Conservation (phyloP, 1,140 invertebrate species). For the Cydia amplana region DNA sequence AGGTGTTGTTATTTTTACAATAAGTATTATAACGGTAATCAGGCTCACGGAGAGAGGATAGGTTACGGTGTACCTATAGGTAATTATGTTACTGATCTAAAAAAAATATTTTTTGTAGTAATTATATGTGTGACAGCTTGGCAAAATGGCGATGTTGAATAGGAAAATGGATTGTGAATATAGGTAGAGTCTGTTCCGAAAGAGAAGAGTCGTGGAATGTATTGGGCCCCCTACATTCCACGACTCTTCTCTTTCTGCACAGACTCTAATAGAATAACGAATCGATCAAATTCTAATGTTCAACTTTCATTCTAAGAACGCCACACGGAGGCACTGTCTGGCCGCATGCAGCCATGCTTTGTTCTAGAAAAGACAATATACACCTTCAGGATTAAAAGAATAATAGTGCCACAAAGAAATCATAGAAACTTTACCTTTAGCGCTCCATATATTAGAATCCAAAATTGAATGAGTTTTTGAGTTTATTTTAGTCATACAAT, state of each 20-base stretch:
- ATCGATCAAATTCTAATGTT: not conserved
- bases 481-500: not conserved
- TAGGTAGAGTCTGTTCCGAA: too few relatives aligned
- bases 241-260: too few relatives aligned
- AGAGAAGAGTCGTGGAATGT: too few relatives aligned
- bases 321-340: conserved; percentile 7
- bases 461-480: not conserved
- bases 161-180: too few relatives aligned
- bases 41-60: not conserved
- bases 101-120: too few relatives aligned
- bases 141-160: too few relatives aligned
- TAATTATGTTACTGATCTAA: too few relatives aligned
- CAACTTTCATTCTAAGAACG: conserved; percentile 9
- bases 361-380: conserved; percentile 1
- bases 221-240: too few relatives aligned
- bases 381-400: not conserved
- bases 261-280: not conserved
- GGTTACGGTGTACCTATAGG: too few relatives aligned
- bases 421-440: not conserved
- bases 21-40: not conserved
- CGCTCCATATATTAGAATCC: not conserved
- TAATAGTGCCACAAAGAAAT: not conserved
- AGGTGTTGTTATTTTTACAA: too few relatives aligned
- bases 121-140: too few relatives aligned
- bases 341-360: not conserved